These are phyloP conservation scores for Rostrhamus sociabilis DNA, from an alignment of 2,797 vertebrate genomes.

Conservation along the genomic window DNA sequence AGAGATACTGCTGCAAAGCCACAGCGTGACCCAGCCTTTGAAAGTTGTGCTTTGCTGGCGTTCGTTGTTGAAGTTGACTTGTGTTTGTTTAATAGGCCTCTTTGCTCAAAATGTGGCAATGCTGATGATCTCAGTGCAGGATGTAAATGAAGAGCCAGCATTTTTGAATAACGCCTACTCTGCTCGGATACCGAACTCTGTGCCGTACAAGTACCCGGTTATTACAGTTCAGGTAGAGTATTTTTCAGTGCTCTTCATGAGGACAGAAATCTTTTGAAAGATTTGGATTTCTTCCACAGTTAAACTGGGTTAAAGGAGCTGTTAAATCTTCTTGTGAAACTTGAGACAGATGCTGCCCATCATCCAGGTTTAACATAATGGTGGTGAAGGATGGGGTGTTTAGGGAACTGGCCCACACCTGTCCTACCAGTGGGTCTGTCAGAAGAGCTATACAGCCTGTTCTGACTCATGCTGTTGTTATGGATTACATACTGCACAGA, in stretches of 20 bases:
- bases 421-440: background rate
- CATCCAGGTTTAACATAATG: background rate
- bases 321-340: background rate
- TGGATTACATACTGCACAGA: background rate
- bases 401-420: background rate
- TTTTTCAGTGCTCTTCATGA: background rate
- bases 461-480: background rate
- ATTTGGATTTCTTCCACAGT: background rate
- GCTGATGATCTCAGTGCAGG: conserved; percentile 5
- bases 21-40: background rate
- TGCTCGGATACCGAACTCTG: conserved; percentile 70
- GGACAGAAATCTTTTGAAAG: background rate
- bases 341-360: background rate
- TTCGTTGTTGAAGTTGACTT: background rate
- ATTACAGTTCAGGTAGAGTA: conserved; percentile 74
- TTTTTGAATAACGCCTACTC: conserved; percentile 64
- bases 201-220: conserved; percentile 71
- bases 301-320: background rate
- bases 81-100: background rate
- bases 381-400: background rate
- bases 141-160: conserved; percentile 74
- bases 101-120: conserved; percentile 29
- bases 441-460: background rate
- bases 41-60: background rate
- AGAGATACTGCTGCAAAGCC: background rate